These are phyloP conservation scores for Herminia tarsipennalis DNA, from an alignment of 2,888 invertebrate species.

Conservation along the genomic window DNA sequence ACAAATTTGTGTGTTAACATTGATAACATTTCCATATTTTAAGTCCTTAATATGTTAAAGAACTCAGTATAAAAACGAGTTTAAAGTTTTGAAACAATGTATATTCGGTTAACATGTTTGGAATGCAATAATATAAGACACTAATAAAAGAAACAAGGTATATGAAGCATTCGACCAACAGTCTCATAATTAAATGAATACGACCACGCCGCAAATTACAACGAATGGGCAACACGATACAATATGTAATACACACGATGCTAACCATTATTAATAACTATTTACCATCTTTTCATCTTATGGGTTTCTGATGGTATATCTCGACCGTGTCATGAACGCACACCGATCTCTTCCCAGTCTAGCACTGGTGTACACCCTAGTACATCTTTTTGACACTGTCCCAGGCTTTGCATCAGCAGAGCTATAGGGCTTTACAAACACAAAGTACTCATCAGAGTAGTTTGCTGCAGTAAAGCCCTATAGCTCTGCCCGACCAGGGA, in stretches of 20 bases:
- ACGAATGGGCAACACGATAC: conserved; percentile 17
- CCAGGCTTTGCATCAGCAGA: too few species aligned
- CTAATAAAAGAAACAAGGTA: conserved; percentile 41
- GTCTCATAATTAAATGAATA: conserved; percentile 36
- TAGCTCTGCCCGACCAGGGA: too few species aligned
- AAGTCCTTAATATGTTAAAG: conserved; percentile 14
- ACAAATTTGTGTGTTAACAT: conserved; percentile 28
- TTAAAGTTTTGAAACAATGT: conserved; percentile 17
- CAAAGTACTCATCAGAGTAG: too few species aligned
- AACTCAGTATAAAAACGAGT: conserved; percentile 21
- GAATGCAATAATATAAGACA: conserved; percentile 60
- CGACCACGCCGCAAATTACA: conserved; percentile 31
- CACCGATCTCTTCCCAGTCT: too few species aligned
- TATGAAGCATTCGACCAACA: conserved; percentile 45
- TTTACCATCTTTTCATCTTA: conserved; percentile 10
- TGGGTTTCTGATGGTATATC: too few species aligned
- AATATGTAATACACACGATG: conserved; percentile 12
- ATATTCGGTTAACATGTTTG: conserved; percentile 37
- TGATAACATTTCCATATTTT: conserved; percentile 22
- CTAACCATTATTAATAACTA: conserved; percentile 13
- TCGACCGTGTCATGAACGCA: too few species aligned
- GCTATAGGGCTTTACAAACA: too few species aligned
- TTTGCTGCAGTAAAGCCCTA: too few species aligned
- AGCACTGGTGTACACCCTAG: too few species aligned
- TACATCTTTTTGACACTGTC: too few species aligned